Conservation (phyloP, 2,888 invertebrate species). For the Oscheius myriophilus region DNA sequence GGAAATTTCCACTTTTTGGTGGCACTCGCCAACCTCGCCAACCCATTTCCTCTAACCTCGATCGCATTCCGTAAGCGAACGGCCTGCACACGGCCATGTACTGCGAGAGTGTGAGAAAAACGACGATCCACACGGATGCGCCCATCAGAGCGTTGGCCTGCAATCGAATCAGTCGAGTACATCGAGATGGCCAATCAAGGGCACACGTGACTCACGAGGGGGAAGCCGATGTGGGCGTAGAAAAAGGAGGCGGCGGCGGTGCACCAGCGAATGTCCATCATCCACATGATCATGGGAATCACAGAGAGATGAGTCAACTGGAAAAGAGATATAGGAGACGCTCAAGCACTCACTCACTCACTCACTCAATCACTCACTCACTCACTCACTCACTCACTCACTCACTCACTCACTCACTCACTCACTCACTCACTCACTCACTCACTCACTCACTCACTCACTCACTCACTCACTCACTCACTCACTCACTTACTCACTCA, state of each 20-base stretch:
- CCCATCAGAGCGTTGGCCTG: constrained; percentile 74
- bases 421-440: too few relatives aligned
- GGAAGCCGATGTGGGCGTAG: constrained; percentile 74
- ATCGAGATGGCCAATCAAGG: constrained; percentile 21
- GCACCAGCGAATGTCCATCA: constrained; percentile 68
- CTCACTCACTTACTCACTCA: too few relatives aligned
- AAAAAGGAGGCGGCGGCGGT: constrained; percentile 71
- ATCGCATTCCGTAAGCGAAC: constrained; percentile 61
- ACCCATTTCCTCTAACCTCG: background rate
- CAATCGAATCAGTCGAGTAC: constrained; percentile 22
- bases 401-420: too few relatives aligned
- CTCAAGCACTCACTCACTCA: too few relatives aligned
- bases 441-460: too few relatives aligned
- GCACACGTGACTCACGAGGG: constrained; percentile 63
- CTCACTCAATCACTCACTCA: too few relatives aligned
- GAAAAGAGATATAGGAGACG: constrained; percentile 31
- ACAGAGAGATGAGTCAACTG: constrained; percentile 73
- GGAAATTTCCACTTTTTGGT: background rate
- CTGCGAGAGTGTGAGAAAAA: constrained; percentile 74
- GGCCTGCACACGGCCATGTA: constrained; percentile 74
- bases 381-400: too few relatives aligned
- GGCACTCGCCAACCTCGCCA: too few relatives aligned
- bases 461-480: too few relatives aligned
- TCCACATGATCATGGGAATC: constrained; percentile 72
- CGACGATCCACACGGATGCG: constrained; percentile 74